Evolutionary conservation across 2,888 invertebrate genomes (phyloP), one percentile per base, ranked within the genome.

Genomic region (Sepioteuthis lessoniana): DNA sequence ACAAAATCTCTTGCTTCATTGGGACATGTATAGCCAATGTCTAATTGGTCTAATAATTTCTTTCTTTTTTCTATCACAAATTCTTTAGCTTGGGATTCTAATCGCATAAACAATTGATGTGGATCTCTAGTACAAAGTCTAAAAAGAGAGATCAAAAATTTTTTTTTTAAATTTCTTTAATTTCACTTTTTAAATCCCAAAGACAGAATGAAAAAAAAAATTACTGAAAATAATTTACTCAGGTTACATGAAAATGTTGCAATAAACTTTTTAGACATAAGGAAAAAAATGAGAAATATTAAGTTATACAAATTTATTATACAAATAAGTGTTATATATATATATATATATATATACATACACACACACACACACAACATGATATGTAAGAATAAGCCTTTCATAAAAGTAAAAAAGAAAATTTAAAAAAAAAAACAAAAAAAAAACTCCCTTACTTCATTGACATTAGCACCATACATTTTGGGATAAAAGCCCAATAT

Each of bases 11-110:
- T 97, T 94, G 98, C 98, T 95, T 98, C 97, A 95, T 97, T 97
- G 37, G 97, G 97, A 94, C 98, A 97, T 96, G 97, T 97, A 96
- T 97, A 97, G 94, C 97, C 97, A 60, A 96, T 96, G 91, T 97
- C 97, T 90, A 98, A 96, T 95, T 98, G 97, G 95, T 97, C 97
- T 95, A 98, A 97, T 94, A 98, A 97, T 94, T 97, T 97, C 96
- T 98, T 98, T 96, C 98, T 98, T 95, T 98, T 98, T 96, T 98
- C 98, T 95, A 98, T 97, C 94, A 98, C 98, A 97, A 98, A 98
- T 96, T 98, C 98, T 95, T 98, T 97, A 47, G 98, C 97, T 96
- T 98, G 98, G 94, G 98, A 98, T 96, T 98, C 98, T 95, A 98
- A 97, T 96, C 98, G 97, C 96, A 98, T 97, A 96, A 98, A 98